Base-by-base conservation (phyloP, 37 sponge, comb jelly and placozoan species). In the Halisarca cf. caerulea region DNA sequence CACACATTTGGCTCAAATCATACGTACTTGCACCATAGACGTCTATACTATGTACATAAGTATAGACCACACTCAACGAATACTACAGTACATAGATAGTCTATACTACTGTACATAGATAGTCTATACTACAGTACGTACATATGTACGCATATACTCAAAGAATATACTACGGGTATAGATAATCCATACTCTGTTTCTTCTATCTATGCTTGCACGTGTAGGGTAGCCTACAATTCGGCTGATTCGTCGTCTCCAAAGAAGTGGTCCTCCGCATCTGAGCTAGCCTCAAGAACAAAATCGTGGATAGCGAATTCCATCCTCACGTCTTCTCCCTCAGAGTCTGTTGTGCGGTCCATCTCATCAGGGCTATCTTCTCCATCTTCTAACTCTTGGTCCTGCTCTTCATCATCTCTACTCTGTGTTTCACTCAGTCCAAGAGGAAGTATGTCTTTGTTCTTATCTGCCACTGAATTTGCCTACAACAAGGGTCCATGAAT, bases 381-480 rank as follows among this genome's bases (percentile, higher is more conserved):
- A 11, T 45, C 88, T 34, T 80, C 89, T 34, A 69, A 71, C 57
- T 66, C 57, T 30, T 18, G 17, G 39, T 89, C 89, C 79, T 82
- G 28, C 3, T 89, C 89, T 59, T 77, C 79, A 25, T 68, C 89
- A 30, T 44, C 27, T 24, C 70, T 70, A 34, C 69, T 70, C 3
- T 17, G 25, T 5, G 41, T 72, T 18, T 42, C 32, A 30, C 24
- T 27, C 17, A 70, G 33, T 11, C 51, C 58, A 4, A 64, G 25
- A 14, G 40, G 39, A 3, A n/a, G 42, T 0, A 45, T 7, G 58
- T 0, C 41, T 4, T 4, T 68, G 42, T 80, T 80, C 58, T 59
- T 45, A 58, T 86, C 90, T 21, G 20, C 72, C n/a, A 68, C 47
- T 35, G 74, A 24, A 44, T 81, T 45, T 85, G 54, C 32, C 90